phyloP scores from a whole-genome alignment of 1,140 invertebrate genomes.

The Lepidurus arcticus region DNA sequence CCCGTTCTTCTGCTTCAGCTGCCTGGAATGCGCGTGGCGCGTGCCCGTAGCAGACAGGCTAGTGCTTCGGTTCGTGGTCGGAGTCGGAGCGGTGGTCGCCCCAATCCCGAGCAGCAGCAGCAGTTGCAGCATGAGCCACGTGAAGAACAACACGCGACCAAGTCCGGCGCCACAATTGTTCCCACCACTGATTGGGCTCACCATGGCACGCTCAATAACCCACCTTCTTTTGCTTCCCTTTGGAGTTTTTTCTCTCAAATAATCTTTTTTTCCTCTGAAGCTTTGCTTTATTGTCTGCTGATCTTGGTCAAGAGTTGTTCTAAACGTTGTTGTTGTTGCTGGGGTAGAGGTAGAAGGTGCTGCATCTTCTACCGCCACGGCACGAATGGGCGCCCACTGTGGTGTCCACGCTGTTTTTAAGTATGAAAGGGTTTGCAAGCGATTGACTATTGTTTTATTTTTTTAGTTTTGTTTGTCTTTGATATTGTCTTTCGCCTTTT shows the following conservation, averaged over 20 bases:
- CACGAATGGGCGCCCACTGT: conserved; percentile 5
- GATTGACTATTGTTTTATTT: neutral
- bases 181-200: conserved; percentile 20
- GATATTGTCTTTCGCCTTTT: too few species aligned
- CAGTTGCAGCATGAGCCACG: conserved; percentile 17
- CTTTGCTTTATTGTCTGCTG: neutral
- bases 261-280: neutral
- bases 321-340: neutral
- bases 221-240: neutral
- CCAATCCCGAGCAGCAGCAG: conserved; percentile 9
- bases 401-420: conserved; percentile 1
- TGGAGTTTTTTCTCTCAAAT: neutral
- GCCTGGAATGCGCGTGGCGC: conserved; percentile 16
- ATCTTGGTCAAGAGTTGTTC: neutral
- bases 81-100: conserved; percentile 12
- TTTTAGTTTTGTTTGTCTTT: too few species aligned
- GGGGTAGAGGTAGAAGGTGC: neutral
- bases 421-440: neutral
- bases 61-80: conserved; percentile 12
- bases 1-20: neutral
- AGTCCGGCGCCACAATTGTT: conserved; percentile 4
- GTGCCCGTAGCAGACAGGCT: neutral
- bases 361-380: neutral
- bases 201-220: neutral
- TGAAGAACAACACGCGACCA: conserved; percentile 10